Evolutionary conservation across 1,140 invertebrate species (phyloP), one percentile per base, ranked within the genome.

Genomic region (Probaryconus sp.): DNA sequence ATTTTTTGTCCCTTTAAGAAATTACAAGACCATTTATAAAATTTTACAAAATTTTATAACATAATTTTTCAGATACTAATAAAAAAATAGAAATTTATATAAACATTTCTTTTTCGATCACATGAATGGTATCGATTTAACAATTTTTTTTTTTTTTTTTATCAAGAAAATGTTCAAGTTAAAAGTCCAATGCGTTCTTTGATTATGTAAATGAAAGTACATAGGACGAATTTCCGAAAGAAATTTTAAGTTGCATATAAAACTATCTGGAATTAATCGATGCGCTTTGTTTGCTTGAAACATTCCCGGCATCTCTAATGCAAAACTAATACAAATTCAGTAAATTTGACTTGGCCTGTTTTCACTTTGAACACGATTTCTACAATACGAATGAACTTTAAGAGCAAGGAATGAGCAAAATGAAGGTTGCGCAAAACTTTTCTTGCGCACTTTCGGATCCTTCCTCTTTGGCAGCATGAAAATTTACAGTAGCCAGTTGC

Each of bases 301-400:
- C 60, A 60, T 65, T 35, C 13, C 7, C 31, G 21, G 33, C 60
- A 65, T 65, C 38, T 28, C 33, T 68, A 56, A 74, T 74, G 63
- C 55, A 63, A 68, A 63, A 63, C 40, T 63, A 68, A 74, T 68
- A 63, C 70, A 50, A 63, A 68, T 56, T 50, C 56, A 18, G 40
- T 30, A 20, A 61, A 67, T 73, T 67, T 55, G 53, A 61, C 50
- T 61, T 50, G 61, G 35, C 35, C 48, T 50, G 40, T 56, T 63
- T 71, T 71, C 67, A 50, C 67, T 40, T 31, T 48, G 56, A 63
- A 63, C 58, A 42, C 45, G 69, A 64, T 64, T 50, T 58, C 58
- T 56, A 71, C 51, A 64, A 56, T 58, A 64, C 68, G 58, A 71
- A 64, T 45, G 58, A 58, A 58, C 58, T 56, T 37, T 21, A 9